phyloP scores from a whole-genome alignment of 2,113 vertebrate genomes.

The Crotalus horridus region DNA sequence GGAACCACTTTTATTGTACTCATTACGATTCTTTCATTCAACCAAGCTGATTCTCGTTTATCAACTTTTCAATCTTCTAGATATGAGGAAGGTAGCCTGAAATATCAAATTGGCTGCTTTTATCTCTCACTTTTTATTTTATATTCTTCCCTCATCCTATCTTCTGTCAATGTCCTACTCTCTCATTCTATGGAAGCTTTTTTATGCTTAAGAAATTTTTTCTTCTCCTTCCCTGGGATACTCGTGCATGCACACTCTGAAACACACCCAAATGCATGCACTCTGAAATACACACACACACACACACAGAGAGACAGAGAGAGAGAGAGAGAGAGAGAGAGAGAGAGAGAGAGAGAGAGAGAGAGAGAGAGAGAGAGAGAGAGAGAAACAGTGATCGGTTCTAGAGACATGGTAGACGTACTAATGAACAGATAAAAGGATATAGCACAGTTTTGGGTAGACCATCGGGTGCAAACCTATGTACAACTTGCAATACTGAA shows the following conservation, averaged over 20 bases:
- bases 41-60: not conserved
- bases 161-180: not conserved
- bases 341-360: too few species aligned
- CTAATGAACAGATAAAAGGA: slow-evolving; percentile 1
- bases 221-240: not conserved
- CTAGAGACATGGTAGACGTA: not conserved
- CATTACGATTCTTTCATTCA: slow-evolving; percentile 23
- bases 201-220: not conserved
- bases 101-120: not conserved
- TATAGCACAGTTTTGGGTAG: not conserved
- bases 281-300: not conserved
- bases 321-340: too few species aligned
- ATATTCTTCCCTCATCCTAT: slow-evolving; percentile 25
- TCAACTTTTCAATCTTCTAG: slow-evolving; percentile 1
- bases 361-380: too few species aligned
- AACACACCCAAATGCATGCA: not conserved
- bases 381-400: not conserved
- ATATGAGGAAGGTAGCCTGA: slow-evolving; percentile 5
- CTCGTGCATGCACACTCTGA: not conserved
- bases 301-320: too few species aligned
- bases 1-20: not conserved
- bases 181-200: slow-evolving; percentile 10
- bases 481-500: not conserved
- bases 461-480: not conserved
- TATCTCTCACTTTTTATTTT: slow-evolving; percentile 16